These are phyloP conservation scores for Stichodactyla helianthus DNA, from an alignment of 64 coral and sea anemone genomes.

Conservation along the genomic window DNA sequence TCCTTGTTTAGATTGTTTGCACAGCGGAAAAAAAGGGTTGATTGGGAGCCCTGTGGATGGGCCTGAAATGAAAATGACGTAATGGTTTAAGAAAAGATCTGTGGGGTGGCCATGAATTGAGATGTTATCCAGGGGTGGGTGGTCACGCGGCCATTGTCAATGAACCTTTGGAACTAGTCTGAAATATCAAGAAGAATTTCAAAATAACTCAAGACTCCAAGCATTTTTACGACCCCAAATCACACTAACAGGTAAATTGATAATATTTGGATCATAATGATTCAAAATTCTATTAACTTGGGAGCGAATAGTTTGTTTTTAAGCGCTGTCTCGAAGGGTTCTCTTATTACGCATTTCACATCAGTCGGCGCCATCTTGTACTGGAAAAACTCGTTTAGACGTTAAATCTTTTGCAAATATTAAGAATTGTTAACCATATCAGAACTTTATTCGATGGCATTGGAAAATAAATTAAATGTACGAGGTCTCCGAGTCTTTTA, in stretches of 20 bases:
- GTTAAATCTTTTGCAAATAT: conserved; percentile 7
- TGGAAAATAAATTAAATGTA: background rate
- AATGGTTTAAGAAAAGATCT: background rate
- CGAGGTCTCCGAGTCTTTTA: background rate
- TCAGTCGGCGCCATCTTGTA: conserved; percentile 32
- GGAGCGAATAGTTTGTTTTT: conserved; percentile 10
- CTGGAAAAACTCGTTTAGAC: background rate
- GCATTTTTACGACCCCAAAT: background rate
- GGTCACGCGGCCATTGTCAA: conserved; percentile 42
- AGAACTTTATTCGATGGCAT: conserved; percentile 6
- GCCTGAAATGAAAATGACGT: conserved; percentile 14
- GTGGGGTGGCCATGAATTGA: conserved; percentile 1
- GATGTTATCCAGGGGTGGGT: conserved; percentile 18
- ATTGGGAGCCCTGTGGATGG: conserved; percentile 1
- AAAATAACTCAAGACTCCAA: conserved; percentile 18
- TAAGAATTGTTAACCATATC: background rate
- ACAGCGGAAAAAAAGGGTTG: background rate
- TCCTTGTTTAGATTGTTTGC: too few relatives aligned
- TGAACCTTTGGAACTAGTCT: conserved; percentile 16
- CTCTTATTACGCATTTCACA: conserved; percentile 43
- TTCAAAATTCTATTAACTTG: background rate
- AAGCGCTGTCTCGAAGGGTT: background rate
- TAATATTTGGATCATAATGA: background rate
- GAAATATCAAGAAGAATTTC: conserved; percentile 20
- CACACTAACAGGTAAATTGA: background rate